phyloP scores from a whole-genome alignment of 2,113 vertebrate genomes.

The Hippocampus barbouri region DNA sequence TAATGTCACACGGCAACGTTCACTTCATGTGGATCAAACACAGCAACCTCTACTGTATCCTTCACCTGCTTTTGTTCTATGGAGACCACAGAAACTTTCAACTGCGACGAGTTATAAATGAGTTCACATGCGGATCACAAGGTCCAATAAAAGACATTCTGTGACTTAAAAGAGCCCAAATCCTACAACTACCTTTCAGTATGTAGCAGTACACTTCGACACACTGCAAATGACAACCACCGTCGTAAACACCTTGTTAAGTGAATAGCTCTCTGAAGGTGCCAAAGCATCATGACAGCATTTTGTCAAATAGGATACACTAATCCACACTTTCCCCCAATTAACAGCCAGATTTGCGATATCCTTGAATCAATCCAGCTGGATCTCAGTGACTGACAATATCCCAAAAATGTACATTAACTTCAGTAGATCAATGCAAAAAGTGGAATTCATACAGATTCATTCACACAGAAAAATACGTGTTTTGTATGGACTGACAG shows the following conservation, averaged over 20 bases:
- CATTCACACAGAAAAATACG: too few relatives aligned
- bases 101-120: neutral
- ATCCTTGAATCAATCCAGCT: neutral
- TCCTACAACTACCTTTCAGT: neutral
- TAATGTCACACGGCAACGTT: constrained; percentile 77
- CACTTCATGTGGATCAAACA: constrained; percentile 96
- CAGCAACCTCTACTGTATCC: constrained; percentile 93
- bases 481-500: too few relatives aligned
- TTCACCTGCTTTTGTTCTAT: constrained; percentile 1
- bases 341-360: neutral
- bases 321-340: neutral
- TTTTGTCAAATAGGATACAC: neutral
- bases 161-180: neutral
- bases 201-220: neutral
- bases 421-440: too few relatives aligned
- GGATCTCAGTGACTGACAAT: neutral
- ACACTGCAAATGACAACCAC: neutral
- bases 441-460: too few relatives aligned
- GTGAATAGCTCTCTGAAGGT: neutral
- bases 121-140: neutral
- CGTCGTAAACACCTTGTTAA: neutral
- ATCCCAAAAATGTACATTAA: too few relatives aligned
- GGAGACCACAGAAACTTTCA: neutral
- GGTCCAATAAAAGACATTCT: neutral
- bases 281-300: neutral